Conservation (phyloP, 1,140 invertebrate species). For the Diachasmimorpha longicaudata region DNA sequence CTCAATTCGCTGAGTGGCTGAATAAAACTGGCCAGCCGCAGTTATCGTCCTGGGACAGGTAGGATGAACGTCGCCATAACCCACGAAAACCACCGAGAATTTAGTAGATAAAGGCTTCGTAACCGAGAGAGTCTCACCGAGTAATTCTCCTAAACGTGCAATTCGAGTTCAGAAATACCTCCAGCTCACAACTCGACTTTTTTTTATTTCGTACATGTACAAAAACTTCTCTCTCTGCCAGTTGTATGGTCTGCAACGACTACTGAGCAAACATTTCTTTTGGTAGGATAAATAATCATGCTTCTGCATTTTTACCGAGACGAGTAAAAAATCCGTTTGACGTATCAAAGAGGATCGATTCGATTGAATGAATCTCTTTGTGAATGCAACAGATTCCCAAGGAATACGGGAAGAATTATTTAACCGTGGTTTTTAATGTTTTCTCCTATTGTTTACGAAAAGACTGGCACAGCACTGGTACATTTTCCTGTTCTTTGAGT, state of each 20-base stretch:
- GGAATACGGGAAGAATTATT: background rate
- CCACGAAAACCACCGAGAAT: background rate
- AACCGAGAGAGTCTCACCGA: background rate
- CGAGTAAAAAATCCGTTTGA: background rate
- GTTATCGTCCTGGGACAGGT: background rate
- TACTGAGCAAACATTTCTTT: background rate
- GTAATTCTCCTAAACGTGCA: background rate
- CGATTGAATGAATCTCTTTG: background rate
- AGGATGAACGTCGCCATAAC: background rate
- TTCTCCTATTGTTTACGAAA: too few species aligned
- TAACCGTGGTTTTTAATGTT: background rate
- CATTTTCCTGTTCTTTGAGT: too few species aligned
- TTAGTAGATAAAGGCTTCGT: background rate
- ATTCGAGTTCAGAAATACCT: background rate
- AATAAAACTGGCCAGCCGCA: background rate
- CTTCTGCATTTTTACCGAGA: background rate
- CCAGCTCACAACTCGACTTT: background rate
- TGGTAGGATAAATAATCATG: background rate
- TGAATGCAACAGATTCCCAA: background rate
- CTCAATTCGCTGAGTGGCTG: background rate
- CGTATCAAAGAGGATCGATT: background rate
- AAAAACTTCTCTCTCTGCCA: background rate
- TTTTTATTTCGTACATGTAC: background rate
- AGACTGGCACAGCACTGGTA: too few species aligned
- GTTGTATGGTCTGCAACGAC: background rate